These are phyloP conservation scores for Erpetoichthys calabaricus DNA, from an alignment of 2,797 vertebrate genomes.

Conservation along the genomic window DNA sequence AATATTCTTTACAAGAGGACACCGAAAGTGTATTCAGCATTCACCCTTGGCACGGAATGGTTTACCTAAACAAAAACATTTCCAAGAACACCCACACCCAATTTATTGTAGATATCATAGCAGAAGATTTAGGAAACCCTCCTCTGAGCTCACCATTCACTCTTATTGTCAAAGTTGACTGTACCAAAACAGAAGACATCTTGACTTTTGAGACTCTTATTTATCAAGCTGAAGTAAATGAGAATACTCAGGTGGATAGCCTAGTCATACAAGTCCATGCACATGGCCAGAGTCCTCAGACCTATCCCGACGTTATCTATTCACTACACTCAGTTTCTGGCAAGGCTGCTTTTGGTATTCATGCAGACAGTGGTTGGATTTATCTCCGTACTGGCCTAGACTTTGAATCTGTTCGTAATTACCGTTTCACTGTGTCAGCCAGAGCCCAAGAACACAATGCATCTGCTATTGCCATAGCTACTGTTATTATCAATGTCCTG, in stretches of 20 bases:
- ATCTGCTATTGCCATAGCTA: conserved; percentile 46
- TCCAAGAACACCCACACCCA: conserved; percentile 17
- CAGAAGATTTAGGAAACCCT: conserved; percentile 61
- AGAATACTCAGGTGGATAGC: conserved; percentile 44
- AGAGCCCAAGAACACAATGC: conserved; percentile 17
- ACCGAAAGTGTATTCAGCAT: conserved; percentile 44
- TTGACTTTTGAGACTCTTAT: conserved; percentile 69
- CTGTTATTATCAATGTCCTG: conserved; percentile 56
- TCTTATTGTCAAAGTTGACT: conserved; percentile 50
- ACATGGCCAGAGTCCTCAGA: conserved; percentile 16
- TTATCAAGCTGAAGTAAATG: conserved; percentile 74
- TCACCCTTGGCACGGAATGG: conserved; percentile 48
- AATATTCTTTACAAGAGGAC: conserved; percentile 44
- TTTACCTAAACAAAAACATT: conserved; percentile 56
- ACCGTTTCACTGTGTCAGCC: conserved; percentile 56
- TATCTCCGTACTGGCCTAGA: conserved; percentile 57
- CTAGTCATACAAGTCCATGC: conserved; percentile 65
- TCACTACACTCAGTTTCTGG: conserved; percentile 43
- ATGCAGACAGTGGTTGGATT: conserved; percentile 63
- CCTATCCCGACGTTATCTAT: conserved; percentile 31
- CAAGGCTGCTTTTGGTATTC: conserved; percentile 51
- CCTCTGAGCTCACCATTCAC: conserved; percentile 44
- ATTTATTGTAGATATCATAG: conserved; percentile 50
- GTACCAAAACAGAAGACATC: conserved; percentile 26
- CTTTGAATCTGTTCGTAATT: conserved; percentile 51